Percentiles rank a stretch among this genome's conserved stretches.
phyloP scores from a whole-genome alignment of 2,113 vertebrate species.

The Tringa solitaria region DNA sequence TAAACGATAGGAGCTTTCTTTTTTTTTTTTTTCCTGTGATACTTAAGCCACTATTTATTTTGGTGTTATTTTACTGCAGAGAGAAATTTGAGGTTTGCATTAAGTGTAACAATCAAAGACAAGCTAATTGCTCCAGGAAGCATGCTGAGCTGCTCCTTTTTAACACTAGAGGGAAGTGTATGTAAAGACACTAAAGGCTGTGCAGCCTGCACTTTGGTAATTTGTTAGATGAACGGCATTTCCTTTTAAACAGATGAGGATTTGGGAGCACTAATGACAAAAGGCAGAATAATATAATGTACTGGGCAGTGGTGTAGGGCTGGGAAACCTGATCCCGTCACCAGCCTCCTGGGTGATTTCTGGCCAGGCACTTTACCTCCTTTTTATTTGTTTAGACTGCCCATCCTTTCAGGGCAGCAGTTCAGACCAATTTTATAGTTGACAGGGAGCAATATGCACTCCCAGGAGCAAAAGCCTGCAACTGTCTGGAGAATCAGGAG shows the following conservation, averaged over 20 bases:
- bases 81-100: not conserved
- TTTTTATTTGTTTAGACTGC: not conserved
- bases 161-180: slow-evolving; percentile 63
- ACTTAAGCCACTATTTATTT: not conserved
- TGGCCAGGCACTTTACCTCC: not conserved
- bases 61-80: not conserved
- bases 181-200: slow-evolving; percentile 26
- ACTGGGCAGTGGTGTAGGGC: fast-evolving
- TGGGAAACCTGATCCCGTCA: not conserved
- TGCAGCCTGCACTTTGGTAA: not conserved
- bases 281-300: not conserved
- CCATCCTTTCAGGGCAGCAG: not conserved
- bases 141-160: not conserved
- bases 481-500: not conserved
- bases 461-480: not conserved
- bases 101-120: not conserved
- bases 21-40: not conserved
- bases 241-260: not conserved
- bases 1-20: not conserved
- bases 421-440: not conserved
- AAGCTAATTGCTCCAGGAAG: not conserved
- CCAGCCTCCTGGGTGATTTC: not conserved
- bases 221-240: not conserved
- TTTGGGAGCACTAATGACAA: not conserved
- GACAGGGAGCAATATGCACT: not conserved